Percentiles rank a stretch among this genome's conserved stretches.
Evolutionary conservation across 2,888 invertebrate genomes (phyloP).

Genomic region (Andrena flavipes): DNA sequence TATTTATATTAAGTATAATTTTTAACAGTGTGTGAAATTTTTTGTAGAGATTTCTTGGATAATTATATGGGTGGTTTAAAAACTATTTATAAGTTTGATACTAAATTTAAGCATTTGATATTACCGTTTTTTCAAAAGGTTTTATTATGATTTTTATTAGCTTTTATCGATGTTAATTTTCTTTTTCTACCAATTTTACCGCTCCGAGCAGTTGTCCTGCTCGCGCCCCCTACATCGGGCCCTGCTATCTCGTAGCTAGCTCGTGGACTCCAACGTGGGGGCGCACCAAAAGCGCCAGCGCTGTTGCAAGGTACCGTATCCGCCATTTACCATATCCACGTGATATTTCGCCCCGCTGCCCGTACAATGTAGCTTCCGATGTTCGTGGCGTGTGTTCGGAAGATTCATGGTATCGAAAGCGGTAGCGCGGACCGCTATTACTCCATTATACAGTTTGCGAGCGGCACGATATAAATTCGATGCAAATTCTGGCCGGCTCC

Average conservation of each 20-base stretch:
- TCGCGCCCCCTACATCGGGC: too few relatives aligned
- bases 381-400: conserved; percentile 52
- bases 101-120: too few relatives aligned
- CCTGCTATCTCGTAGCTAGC: background rate
- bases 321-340: conserved; percentile 61
- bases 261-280: background rate
- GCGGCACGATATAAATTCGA: conserved; percentile 60
- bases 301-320: conserved; percentile 45
- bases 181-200: too few relatives aligned
- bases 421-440: conserved; percentile 59
- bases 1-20: too few relatives aligned
- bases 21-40: too few relatives aligned
- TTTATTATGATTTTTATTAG: too few relatives aligned
- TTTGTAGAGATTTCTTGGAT: too few relatives aligned
- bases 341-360: conserved; percentile 42
- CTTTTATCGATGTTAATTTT: too few relatives aligned
- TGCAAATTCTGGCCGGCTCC: conserved; percentile 56
- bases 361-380: conserved; percentile 56
- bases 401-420: conserved; percentile 64
- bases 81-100: too few relatives aligned
- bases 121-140: too few relatives aligned
- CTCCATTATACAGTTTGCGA: conserved; percentile 54
- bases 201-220: too few relatives aligned
- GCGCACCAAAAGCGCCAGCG: conserved; percentile 37
- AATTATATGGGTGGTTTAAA: too few relatives aligned